A percentile compares a stretch with the other conserved stretches of the same genome.
Evolutionary conservation across 2,797 vertebrate genomes (phyloP).

Genomic region (Ctenosaura bakeri): DNA sequence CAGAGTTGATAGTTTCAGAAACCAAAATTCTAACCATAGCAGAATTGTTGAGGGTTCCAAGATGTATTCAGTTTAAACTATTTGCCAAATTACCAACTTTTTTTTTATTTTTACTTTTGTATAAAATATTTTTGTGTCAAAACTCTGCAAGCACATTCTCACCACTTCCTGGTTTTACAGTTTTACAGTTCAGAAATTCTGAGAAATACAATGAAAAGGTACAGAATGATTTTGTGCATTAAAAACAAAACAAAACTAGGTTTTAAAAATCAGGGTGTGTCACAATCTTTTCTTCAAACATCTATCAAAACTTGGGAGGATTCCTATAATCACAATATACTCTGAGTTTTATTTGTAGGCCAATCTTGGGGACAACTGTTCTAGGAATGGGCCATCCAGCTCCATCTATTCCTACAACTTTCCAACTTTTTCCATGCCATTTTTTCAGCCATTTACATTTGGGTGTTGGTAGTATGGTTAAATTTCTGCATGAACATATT

Average conservation of each 20-base stretch:
- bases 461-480: background rate
- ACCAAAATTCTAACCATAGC: background rate
- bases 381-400: background rate
- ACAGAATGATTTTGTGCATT: too few relatives aligned
- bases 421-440: background rate
- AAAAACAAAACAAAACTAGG: too few relatives aligned
- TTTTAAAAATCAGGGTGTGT: too few relatives aligned
- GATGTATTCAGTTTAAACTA: background rate
- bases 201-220: background rate
- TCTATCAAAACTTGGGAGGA: background rate
- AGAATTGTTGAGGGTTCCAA: background rate
- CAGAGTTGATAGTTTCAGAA: too few relatives aligned
- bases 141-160: background rate
- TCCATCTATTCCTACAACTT: background rate
- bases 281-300: too few relatives aligned
- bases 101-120: conserved; percentile 25
- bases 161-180: background rate
- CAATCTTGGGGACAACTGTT: background rate
- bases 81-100: background rate
- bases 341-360: too few relatives aligned
- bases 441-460: background rate
- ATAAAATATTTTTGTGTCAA: background rate
- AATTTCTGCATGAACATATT: background rate
- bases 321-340: too few relatives aligned
- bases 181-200: conserved; percentile 33